Evolutionary conservation across 2,113 vertebrate genomes (phyloP), one percentile per base, ranked within the genome.

Genomic region (Anas platyrhynchos): DNA sequence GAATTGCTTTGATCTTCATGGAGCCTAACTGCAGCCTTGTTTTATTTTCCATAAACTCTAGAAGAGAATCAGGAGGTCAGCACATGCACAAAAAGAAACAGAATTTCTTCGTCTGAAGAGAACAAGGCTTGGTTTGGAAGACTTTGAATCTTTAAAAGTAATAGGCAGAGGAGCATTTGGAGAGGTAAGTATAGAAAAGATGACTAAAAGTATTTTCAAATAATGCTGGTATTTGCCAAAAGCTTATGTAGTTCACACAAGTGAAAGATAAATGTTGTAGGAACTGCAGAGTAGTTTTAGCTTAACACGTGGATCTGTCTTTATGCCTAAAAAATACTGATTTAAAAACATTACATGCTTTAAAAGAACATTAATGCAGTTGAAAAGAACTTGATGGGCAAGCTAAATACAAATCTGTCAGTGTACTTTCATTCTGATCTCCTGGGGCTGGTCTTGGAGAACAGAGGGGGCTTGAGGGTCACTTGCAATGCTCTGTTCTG

Each of bases 91-190:
- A 4, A 99, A 99, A 93, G 98, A 99, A 89, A 99, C 98, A 0
- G 98, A 99, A 59, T 99, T 98, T 96, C 98, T 99, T 80, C 98
- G 98, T 46, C 97, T 99, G 18, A 99, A 99, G 96, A 98, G 98
- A 74, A 99, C 98, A 80, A 98, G 98, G 77, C 98, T 99, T 50
- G 98, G 98, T 3, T 66, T 99, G 94, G 98, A 98, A 93, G 98
- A 99, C 97, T 99, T 99, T 94, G 98, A 99, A 58, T 99, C 98
- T 54, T 97, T 99, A 18, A 98, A 99, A 98, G 98, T 99, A 9
- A 99, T 99, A 91, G 98, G 98, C 85, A 98, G 98, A 96, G 98
- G 98, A 91, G 98, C 98, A 8, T 99, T 99, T 94, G 98, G 98
- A 95, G 98, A 99, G 98, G 98, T 98, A 84, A 97, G 93, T 77